Percentiles rank a stretch among this genome's conserved stretches.
Conservation (phyloP, 2,888 invertebrate species). For the Ashinkailepas kermadecensis region DNA sequence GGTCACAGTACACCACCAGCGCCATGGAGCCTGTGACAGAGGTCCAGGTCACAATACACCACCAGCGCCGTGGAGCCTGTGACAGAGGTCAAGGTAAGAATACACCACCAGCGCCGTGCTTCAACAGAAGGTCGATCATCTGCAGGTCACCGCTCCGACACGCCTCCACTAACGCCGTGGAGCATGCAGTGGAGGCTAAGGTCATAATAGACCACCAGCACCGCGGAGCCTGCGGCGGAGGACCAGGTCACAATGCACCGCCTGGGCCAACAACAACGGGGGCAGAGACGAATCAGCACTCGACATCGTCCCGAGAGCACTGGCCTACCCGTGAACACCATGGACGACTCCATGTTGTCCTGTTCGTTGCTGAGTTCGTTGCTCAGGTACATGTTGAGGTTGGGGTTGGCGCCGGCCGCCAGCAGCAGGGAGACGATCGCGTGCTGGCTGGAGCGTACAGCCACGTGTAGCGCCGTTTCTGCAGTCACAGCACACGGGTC, state of each 20-base stretch:
- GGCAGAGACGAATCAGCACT: no score
- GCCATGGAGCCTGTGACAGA: background rate
- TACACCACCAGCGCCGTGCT: constrained; percentile 35
- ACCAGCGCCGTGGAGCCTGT: background rate
- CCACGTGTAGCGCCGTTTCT: constrained; percentile 76
- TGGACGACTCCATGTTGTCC: constrained; percentile 34
- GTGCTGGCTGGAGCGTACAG: constrained; percentile 65
- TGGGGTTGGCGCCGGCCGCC: constrained; percentile 72
- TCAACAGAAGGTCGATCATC: constrained; percentile 67
- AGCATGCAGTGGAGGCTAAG: background rate
- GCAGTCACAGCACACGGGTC: constrained; percentile 43
- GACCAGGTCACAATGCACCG: no score
- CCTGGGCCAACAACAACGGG: no score
- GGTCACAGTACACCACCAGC: background rate
- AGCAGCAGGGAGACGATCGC: constrained; percentile 62
- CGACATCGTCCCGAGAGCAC: no score
- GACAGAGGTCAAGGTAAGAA: background rate
- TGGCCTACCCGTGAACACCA: constrained; percentile 33
- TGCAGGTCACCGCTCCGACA: constrained; percentile 58
- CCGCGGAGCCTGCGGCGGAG: no score
- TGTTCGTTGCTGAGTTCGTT: constrained; percentile 38
- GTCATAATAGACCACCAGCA: background rate
- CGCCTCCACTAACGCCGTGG: constrained; percentile 47
- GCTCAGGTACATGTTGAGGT: constrained; percentile 54
- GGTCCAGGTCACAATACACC: background rate